These are phyloP conservation scores for Danaus chrysippus DNA, from an alignment of 2,888 invertebrate species.

Conservation along the genomic window DNA sequence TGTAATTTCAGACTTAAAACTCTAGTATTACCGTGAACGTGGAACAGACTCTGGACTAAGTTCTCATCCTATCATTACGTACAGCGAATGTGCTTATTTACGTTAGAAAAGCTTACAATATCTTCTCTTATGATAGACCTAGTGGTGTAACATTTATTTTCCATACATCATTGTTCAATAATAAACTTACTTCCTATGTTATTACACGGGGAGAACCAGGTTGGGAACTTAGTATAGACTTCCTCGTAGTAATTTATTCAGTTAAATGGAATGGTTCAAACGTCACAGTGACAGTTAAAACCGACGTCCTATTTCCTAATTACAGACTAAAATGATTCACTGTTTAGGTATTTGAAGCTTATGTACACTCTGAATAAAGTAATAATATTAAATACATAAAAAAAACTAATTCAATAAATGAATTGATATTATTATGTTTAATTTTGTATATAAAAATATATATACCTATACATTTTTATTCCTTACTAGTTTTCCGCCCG, in stretches of 20 bases:
- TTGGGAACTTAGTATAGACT: not conserved
- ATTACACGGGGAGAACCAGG: too few species aligned
- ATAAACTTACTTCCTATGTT: too few species aligned
- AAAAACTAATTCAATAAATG: too few species aligned
- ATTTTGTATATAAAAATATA: too few species aligned
- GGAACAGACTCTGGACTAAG: conserved; percentile 19
- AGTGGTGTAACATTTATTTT: conserved; percentile 9
- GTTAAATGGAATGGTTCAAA: conserved; percentile 1
- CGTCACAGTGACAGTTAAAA: conserved; percentile 22
- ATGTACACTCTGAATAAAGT: not conserved
- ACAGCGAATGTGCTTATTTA: conserved; percentile 19
- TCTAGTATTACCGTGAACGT: conserved; percentile 26
- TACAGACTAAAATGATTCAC: conserved; percentile 13
- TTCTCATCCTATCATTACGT: conserved; percentile 15
- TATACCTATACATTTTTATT: too few species aligned
- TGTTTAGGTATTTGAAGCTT: not conserved
- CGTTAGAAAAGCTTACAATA: conserved; percentile 22
- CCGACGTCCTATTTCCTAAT: conserved; percentile 17
- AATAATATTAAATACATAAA: too few species aligned
- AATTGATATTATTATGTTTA: too few species aligned
- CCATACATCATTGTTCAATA: too few species aligned
- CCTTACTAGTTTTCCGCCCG: too few species aligned
- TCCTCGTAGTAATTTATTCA: conserved; percentile 3
- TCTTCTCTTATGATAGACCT: conserved; percentile 9
- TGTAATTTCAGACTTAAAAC: conserved; percentile 29